A percentile compares a stretch with the other conserved stretches of the same genome.
These are phyloP conservation scores for Indicator maculatus DNA, from an alignment of 2,113 vertebrate genomes.

Conservation along the genomic window DNA sequence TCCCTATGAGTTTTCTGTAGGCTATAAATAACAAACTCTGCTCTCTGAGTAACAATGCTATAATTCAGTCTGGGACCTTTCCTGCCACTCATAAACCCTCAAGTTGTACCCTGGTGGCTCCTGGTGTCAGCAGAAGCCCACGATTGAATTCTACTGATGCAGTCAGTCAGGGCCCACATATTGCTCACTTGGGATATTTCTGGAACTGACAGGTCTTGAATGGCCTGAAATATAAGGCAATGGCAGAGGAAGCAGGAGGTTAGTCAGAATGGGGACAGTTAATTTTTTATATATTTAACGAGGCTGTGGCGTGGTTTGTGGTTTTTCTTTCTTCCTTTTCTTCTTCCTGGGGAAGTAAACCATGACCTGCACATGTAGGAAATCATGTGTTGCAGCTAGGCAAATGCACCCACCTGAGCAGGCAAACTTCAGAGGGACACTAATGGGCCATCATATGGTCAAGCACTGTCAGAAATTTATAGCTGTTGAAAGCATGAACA, in stretches of 20 bases:
- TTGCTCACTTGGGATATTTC: slow-evolving; percentile 50
- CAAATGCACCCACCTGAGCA: neutral
- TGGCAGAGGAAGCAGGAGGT: slow-evolving; percentile 56
- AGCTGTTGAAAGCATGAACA: neutral
- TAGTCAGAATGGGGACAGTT: slow-evolving; percentile 64
- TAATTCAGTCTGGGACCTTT: slow-evolving; percentile 63
- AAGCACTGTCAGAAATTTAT: neutral
- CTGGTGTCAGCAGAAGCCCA: neutral
- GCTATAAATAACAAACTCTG: slow-evolving; percentile 67
- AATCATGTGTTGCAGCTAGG: neutral
- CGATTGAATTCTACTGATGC: slow-evolving; percentile 56
- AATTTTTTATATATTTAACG: slow-evolving; percentile 43
- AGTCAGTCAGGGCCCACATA: slow-evolving; percentile 46
- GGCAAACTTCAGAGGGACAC: neutral
- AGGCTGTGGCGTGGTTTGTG: slow-evolving; percentile 11
- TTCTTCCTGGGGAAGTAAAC: slow-evolving; percentile 61
- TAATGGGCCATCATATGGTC: neutral
- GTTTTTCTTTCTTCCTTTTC: neutral
- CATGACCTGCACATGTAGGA: slow-evolving; percentile 14
- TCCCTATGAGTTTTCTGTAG: slow-evolving; percentile 40
- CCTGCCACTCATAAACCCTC: slow-evolving; percentile 61
- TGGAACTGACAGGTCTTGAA: slow-evolving; percentile 60
- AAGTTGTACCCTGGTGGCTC: slow-evolving; percentile 36
- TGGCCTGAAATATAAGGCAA: slow-evolving; percentile 64
- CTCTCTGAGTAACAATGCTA: slow-evolving; percentile 57